Evolutionary conservation across 2,797 vertebrate species (phyloP).

Genomic region (Lacerta agilis): DNA sequence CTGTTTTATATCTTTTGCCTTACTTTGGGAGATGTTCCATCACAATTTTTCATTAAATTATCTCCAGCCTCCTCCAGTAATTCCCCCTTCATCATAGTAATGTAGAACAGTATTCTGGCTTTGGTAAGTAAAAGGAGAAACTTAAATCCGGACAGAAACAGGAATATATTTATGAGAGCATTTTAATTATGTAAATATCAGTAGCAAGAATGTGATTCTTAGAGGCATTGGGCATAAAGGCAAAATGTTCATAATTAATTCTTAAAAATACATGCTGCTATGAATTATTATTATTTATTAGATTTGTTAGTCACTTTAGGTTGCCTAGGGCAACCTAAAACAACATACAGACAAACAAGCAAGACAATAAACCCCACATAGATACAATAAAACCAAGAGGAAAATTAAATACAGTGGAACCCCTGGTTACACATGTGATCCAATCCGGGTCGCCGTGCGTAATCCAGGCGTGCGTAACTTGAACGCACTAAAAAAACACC

Average conservation of each 20-base stretch:
- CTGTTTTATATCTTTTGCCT: neutral
- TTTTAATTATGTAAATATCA: neutral
- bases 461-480: too few relatives aligned
- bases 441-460: too few relatives aligned
- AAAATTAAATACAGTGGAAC: too few relatives aligned
- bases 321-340: too few relatives aligned
- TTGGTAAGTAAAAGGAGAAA: neutral
- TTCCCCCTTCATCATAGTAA: neutral
- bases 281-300: neutral
- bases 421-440: too few relatives aligned
- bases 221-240: neutral
- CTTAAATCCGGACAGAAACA: neutral
- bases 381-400: too few relatives aligned
- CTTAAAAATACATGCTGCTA: neutral
- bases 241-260: neutral
- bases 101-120: neutral
- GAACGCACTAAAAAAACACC: too few relatives aligned
- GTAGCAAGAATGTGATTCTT: neutral
- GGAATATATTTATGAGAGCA: neutral
- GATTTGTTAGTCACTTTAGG: too few relatives aligned
- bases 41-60: neutral
- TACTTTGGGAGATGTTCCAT: neutral
- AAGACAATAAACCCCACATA: too few relatives aligned
- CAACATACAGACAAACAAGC: too few relatives aligned
- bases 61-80: neutral